A percentile compares a stretch with the other conserved stretches of the same genome.
phyloP scores from a whole-genome alignment of 2,797 vertebrate species.

The Rhinichthys osculus region DNA sequence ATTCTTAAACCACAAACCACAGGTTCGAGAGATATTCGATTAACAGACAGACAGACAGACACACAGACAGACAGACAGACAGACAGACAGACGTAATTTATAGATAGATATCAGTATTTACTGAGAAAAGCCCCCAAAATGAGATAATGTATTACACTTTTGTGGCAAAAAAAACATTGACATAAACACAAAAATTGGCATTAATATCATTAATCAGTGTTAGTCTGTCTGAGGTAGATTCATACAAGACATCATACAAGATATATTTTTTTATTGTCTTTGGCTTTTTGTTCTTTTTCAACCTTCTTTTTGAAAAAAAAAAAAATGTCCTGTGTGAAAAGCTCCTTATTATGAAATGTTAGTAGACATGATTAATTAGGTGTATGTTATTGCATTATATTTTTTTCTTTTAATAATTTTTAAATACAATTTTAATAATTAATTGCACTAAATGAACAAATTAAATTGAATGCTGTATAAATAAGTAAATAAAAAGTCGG shows the following conservation, averaged over 20 bases:
- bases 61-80: too few relatives aligned
- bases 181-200: not conserved
- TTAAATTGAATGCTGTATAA: not conserved
- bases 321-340: not conserved
- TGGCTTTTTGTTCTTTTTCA: not conserved
- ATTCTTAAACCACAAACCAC: too few relatives aligned
- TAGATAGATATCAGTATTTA: not conserved
- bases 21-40: too few relatives aligned
- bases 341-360: not conserved
- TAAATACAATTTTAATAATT: not conserved
- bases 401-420: not conserved
- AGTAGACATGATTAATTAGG: not conserved
- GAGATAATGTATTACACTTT: not conserved
- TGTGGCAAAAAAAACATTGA: not conserved
- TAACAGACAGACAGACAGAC: too few relatives aligned
- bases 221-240: not conserved
- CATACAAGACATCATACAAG: not conserved
- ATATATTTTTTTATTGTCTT: not conserved
- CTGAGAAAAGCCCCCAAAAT: not conserved
- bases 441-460: not conserved
- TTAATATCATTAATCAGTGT: not conserved
- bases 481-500: not conserved
- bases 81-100: too few relatives aligned
- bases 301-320: not conserved
- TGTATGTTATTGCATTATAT: not conserved